phyloP scores from a whole-genome alignment of 2,797 vertebrate genomes.

The Otus scops region DNA sequence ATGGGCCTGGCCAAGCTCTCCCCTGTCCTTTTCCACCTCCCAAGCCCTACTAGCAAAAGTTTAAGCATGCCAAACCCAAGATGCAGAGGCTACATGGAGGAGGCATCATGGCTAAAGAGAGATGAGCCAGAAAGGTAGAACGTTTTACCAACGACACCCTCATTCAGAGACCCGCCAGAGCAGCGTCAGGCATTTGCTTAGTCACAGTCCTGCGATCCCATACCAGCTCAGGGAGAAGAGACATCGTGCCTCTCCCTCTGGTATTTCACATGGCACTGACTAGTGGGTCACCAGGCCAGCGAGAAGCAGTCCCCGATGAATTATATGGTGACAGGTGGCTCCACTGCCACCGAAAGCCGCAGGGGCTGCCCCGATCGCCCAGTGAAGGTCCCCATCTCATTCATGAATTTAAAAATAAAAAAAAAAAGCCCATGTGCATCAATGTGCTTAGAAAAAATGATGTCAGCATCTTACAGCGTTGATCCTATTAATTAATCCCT shows the following conservation, averaged over 20 bases:
- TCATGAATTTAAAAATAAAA: background rate
- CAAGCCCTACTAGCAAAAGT: background rate
- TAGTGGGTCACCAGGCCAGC: slow-evolving; percentile 7
- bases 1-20: background rate
- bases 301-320: background rate
- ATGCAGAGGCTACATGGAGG: background rate
- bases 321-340: background rate
- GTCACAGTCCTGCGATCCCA: background rate
- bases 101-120: background rate
- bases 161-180: background rate
- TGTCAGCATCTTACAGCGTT: background rate
- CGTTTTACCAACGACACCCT: background rate
- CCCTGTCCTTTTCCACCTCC: background rate
- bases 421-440: background rate
- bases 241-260: background rate
- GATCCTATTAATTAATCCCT: slow-evolving; percentile 45
- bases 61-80: background rate
- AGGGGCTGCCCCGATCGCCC: background rate
- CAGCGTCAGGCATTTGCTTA: background rate
- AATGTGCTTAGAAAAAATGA: background rate
- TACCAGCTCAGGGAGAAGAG: background rate
- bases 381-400: background rate
- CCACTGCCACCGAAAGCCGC: background rate
- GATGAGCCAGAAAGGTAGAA: background rate
- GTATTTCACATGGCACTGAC: background rate